Evolutionary conservation across 2,797 vertebrate genomes (phyloP), one percentile per base, ranked within the genome.

Genomic region (Calcarius lapponicus): DNA sequence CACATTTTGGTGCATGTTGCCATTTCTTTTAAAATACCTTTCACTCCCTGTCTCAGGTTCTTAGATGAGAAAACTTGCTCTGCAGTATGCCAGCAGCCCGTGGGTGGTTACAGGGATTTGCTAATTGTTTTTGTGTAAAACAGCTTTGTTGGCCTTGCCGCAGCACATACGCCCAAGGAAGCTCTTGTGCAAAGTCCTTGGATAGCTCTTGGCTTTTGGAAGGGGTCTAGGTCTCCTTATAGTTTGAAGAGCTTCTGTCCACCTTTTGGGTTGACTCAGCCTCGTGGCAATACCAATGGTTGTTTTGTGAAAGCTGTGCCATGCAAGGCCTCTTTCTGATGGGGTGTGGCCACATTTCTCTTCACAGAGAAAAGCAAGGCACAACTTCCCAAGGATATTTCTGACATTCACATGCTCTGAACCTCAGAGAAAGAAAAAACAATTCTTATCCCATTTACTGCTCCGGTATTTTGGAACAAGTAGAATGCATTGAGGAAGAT

Each of bases 311-410:
- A 90, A 86, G 45, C 26, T 21, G 10, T 54, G 22, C n/a, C 5
- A 0, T 60, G 32, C 11, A 29, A 73, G 11, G 9, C 8, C 28
- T 67, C 22, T 60, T 80, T 42, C 21, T 0, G 0, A 42, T 0
- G 2, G 18, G 31, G 51, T 6, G 51, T 53, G 51, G 31, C 51
- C 31, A 32, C 31, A 54, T 54, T 54, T 32, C 51, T 32, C 51
- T 54, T 54, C 51, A 54, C 51, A 54, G 51, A 54, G 51, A 54
- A 54, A 54, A 32, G 31, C 51, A 54, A 54, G 31, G 51, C 29
- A 32, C 31, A 32, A 9, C 29, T 54, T 32, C 51, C 51, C 51
- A 32, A 54, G 18, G 51, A 54, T 54, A 9, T 54, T 54, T 54
- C 51, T 54, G 51, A 54, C 18, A 54, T 54, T 54, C 51, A 54